phyloP scores from a whole-genome alignment of 2,113 vertebrate species.

The Ovibos moschatus region DNA sequence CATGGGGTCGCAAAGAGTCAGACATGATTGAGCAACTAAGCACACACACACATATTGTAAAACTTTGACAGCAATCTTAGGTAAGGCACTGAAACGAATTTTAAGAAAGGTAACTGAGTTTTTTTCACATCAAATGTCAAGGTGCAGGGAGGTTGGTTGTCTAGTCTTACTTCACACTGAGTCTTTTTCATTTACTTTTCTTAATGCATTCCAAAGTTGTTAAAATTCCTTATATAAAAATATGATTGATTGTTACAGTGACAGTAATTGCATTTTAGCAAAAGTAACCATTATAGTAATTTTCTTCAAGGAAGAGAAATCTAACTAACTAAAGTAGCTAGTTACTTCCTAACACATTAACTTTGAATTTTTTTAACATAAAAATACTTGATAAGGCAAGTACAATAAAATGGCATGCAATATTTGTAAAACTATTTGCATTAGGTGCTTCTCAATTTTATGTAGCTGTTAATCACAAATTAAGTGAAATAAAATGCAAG shows the following conservation, averaged over 20 bases:
- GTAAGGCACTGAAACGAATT: conserved; percentile 43
- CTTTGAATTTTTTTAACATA: conserved; percentile 79
- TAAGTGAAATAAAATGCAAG: conserved; percentile 68
- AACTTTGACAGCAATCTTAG: conserved; percentile 57
- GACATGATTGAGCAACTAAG: background rate
- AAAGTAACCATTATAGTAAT: conserved; percentile 89
- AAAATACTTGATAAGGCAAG: conserved; percentile 76
- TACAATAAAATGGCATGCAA: conserved; percentile 72
- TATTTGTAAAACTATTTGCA: conserved; percentile 64
- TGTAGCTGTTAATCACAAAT: conserved; percentile 61
- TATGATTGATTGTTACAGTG: conserved; percentile 87
- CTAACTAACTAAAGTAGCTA: conserved; percentile 85
- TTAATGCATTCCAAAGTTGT: conserved; percentile 81
- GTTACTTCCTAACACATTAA: conserved; percentile 85
- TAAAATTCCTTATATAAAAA: conserved; percentile 81
- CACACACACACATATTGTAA: background rate
- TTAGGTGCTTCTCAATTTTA: conserved; percentile 68
- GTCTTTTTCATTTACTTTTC: conserved; percentile 75
- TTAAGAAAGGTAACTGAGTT: conserved; percentile 53
- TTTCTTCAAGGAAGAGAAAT: conserved; percentile 84
- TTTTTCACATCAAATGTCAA: conserved; percentile 53
- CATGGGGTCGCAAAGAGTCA: background rate
- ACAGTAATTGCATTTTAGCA: conserved; percentile 89
- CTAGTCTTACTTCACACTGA: conserved; percentile 66
- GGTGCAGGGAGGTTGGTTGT: conserved; percentile 38